These are phyloP conservation scores for Micromesistius poutassou DNA, from an alignment of 2,797 vertebrate species.

Conservation along the genomic window DNA sequence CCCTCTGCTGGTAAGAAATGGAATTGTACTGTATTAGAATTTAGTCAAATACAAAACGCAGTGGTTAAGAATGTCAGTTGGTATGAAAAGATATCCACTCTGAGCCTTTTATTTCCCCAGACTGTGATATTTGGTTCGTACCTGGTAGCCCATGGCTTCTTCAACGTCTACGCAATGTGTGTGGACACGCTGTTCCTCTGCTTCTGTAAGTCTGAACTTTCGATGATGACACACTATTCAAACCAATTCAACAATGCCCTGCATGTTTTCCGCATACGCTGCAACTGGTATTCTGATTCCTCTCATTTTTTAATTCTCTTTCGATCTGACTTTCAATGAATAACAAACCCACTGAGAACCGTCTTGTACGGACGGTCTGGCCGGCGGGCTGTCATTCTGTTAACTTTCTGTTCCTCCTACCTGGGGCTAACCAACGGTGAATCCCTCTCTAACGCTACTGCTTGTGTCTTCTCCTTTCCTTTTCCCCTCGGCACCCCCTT, in stretches of 20 bases:
- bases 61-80: neutral
- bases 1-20: constrained; percentile 85
- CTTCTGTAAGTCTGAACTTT: constrained; percentile 87
- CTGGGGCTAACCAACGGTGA: neutral
- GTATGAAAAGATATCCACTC: constrained; percentile 9
- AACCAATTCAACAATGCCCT: neutral
- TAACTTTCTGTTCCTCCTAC: constrained; percentile 1
- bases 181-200: constrained; percentile 97
- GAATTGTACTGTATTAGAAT: neutral
- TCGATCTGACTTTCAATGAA: neutral
- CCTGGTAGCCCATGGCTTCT: constrained; percentile 91
- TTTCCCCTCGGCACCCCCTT: neutral
- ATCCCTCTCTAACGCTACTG: constrained; percentile 8
- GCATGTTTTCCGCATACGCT: neutral
- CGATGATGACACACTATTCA: neutral
- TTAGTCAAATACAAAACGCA: neutral
- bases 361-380: constrained; percentile 18
- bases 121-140: constrained; percentile 91
- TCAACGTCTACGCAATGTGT: constrained; percentile 96
- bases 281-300: neutral
- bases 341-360: neutral
- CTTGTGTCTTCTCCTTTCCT: constrained; percentile 3
- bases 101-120: constrained; percentile 66
- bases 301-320: neutral
- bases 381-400: constrained; percentile 10